A percentile compares a stretch with the other conserved stretches of the same genome.
phyloP scores from a whole-genome alignment of 2,888 invertebrate species.

The Hypena proboscidalis region DNA sequence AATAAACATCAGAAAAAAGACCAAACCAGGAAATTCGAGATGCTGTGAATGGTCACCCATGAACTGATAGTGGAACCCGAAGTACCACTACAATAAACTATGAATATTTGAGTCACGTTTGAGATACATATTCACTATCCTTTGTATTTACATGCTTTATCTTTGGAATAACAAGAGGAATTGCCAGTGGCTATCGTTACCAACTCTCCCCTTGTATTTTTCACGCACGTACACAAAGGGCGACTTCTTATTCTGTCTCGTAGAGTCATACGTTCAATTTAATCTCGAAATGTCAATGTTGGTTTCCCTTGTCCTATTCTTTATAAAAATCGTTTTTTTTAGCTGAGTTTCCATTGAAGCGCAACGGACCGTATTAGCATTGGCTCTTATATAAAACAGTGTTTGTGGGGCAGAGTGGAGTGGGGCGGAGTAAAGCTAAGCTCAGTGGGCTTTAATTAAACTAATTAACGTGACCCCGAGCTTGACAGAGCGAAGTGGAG shows the following conservation, averaged over 20 bases:
- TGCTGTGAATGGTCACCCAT: no score
- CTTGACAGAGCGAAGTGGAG: no score
- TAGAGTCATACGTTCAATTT: conserved; percentile 36
- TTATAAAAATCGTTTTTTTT: background rate
- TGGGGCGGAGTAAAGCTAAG: no score
- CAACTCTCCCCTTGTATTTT: conserved; percentile 10
- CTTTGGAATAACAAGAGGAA: conserved; percentile 15
- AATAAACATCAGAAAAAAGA: no score
- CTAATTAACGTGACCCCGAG: no score
- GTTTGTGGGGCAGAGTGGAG: no score
- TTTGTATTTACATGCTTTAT: conserved; percentile 30
- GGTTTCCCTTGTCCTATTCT: conserved; percentile 12
- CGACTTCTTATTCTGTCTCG: conserved; percentile 3
- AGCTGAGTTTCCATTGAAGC: background rate
- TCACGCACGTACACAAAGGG: conserved; percentile 31
- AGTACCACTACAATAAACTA: no score
- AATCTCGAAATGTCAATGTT: conserved; percentile 29
- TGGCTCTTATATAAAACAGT: no score
- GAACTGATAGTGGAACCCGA: no score
- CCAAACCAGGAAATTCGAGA: no score
- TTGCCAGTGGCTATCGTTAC: conserved; percentile 23
- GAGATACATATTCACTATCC: background rate
- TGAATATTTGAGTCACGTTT: background rate
- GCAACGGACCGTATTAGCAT: no score
- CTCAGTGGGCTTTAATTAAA: no score